Conservation (phyloP, 1,140 invertebrate genomes). For the Drosophila burlai region DNA sequence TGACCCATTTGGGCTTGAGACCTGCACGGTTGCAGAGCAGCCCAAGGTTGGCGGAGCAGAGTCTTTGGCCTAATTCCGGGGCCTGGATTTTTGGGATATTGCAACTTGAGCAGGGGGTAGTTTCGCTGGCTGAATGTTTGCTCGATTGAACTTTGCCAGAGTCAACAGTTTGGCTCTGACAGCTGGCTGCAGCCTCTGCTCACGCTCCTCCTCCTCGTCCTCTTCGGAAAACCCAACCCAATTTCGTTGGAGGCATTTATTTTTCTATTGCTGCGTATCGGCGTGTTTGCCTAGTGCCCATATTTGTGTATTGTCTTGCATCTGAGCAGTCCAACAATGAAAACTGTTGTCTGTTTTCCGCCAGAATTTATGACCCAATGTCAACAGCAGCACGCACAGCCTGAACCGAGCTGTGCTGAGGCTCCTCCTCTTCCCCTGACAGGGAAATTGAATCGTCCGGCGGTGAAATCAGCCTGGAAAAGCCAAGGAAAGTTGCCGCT, state of each 20-base stretch:
- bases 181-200: constrained; percentile 46
- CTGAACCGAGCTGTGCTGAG: neutral
- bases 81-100: constrained; percentile 5
- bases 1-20: constrained; percentile 36
- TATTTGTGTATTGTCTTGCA: constrained; percentile 51
- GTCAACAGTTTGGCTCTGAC: constrained; percentile 50
- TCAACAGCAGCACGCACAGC: constrained; percentile 68
- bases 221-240: constrained; percentile 5
- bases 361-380: constrained; percentile 68
- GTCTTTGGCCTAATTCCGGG: constrained; percentile 9
- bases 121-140: constrained; percentile 14
- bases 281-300: constrained; percentile 55
- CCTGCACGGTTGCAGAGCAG: constrained; percentile 1
- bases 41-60: constrained; percentile 7
- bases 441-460: constrained; percentile 55
- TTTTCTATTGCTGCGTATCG: constrained; percentile 57
- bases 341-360: constrained; percentile 65
- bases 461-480: constrained; percentile 66
- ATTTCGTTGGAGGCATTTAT: constrained; percentile 36
- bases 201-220: neutral
- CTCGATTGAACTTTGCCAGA: constrained; percentile 22
- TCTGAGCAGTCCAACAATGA: constrained; percentile 54
- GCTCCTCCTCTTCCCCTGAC: constrained; percentile 9
- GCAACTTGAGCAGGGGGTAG: constrained; percentile 4
- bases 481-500: constrained; percentile 62